Evolutionary conservation across 2,888 invertebrate species (phyloP), one percentile per base, ranked within the genome.

Genomic region (Hydroisotoma schaefferi): DNA sequence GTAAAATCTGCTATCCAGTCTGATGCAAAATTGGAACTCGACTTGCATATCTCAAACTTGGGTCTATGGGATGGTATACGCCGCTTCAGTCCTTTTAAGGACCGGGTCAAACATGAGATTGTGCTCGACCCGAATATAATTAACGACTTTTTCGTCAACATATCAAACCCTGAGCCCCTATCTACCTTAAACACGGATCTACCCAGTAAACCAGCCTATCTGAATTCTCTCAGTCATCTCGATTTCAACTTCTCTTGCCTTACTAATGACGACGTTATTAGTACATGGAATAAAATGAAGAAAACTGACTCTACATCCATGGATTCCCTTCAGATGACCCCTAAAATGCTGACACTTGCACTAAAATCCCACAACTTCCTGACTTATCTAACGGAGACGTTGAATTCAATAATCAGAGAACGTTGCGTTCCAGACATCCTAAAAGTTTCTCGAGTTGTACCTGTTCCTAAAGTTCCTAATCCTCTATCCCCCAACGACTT

Each of bases 381-480:
- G 2, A 1, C 1, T 10, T 2, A 33, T 12, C 18, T 59, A 2
- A 5, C n/a, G 5, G 2, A 6, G 3, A 22, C 53, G 15, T 54
- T 44, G 15, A 62, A 62, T 28, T 2, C 6, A 1, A 29, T 54
- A 23, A 38, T 57, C 12, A 3, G 27, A 1, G 2, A 20, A 12
- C 48, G 49, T 0, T 25, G 37, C 2, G 46, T 59, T n/a, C 62
- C 59, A 3, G 23, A n/a, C 1, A 8, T 18, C 12, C 15, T 58
- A 4, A 63, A 63, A 52, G 29, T 37, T 2, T 22, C 44, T 23
- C 27, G 38, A 33, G 29, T 63, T 5, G 27, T 54, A 10, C 47
- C 57, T 1, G 29, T 63, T 18, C 59, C 63, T 1, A 63, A 63
- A 57, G 23, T n/a, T 4, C 22, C n/a, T 1, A 51, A 59, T 27